Evolutionary conservation across 2,888 invertebrate genomes (phyloP), one percentile per base, ranked within the genome.

Genomic region (Eupithecia dodoneata): DNA sequence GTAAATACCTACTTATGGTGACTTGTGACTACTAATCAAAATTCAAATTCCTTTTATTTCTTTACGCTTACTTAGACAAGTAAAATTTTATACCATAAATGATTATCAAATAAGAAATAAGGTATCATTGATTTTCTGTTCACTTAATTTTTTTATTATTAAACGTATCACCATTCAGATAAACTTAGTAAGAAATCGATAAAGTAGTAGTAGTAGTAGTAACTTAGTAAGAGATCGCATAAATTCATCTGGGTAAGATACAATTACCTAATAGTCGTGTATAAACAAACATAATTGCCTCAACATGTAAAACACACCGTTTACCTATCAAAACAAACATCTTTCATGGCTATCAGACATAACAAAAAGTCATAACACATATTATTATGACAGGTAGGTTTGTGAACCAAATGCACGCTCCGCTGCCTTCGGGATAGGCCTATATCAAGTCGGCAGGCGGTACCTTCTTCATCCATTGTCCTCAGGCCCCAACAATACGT

Each of bases 361-460:
- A 83, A 85, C 84, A 85, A 84, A 85, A 84, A 86, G 86, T 90
- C 89, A 90, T 89, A 91, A 90, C 89, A 89, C 83, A 86, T 83
- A 84, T 88, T 89, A 88, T 90, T 90, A 89, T 90, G 89, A 91
- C 87, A 87, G 86, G 84, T 83, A 84, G 84, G 86, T 84, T 85
- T 83, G 89, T 89, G 89, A 90, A 87, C 84, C 84, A 85, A 81
- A 83, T 81, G 83, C 85, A 83, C 88, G 90, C 88, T 85, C 87
- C 83, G 86, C 76, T 87, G 91, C 84, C 79, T 82, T 79, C 77
- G 81, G 81, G 80, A 83, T 81, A 76, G 80, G 79, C 81, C 66
- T 42, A 41, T 74, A 74, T 74, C 78, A 73, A 73, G 49, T 66
- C 83, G 80, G 81, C 87, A 78, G 85, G 90, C 92, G 94, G 92